A percentile compares a stretch with the other conserved stretches of the same genome.
These are phyloP conservation scores for Mythimna pallens DNA, from an alignment of 2,888 invertebrate genomes.

Conservation along the genomic window DNA sequence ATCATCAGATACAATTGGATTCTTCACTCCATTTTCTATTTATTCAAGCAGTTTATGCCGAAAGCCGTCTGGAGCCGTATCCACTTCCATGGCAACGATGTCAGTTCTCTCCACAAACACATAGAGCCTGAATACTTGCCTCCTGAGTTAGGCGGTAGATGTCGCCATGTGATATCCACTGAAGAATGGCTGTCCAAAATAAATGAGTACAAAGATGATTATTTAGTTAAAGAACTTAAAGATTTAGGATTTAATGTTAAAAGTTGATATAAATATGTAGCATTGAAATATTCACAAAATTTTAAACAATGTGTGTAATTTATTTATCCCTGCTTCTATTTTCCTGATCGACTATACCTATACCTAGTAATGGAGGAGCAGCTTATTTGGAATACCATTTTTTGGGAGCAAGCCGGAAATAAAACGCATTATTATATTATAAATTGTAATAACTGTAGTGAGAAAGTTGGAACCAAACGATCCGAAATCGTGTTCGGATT, in stretches of 20 bases:
- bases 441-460: too few relatives aligned
- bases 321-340: conserved; percentile 6
- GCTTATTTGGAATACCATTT: too few relatives aligned
- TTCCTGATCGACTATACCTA: background rate
- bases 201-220: conserved; percentile 87
- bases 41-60: conserved; percentile 94
- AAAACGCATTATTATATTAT: too few relatives aligned
- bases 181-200: conserved; percentile 92
- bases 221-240: conserved; percentile 91
- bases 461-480: too few relatives aligned
- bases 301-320: background rate
- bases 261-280: conserved; percentile 36
- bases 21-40: conserved; percentile 93
- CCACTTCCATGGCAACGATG: conserved; percentile 84
- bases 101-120: conserved; percentile 81
- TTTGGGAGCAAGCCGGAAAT: too few relatives aligned
- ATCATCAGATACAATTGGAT: conserved; percentile 95
- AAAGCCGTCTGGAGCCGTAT: conserved; percentile 91
- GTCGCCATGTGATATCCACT: conserved; percentile 89
- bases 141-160: conserved; percentile 85
- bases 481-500: too few relatives aligned
- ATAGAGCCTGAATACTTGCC: conserved; percentile 82
- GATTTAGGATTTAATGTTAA: conserved; percentile 90
- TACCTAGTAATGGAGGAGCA: background rate
- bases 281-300: conserved; percentile 8